Percentiles rank a stretch among this genome's conserved stretches.
These are phyloP conservation scores for Probaryconus sp. DNA, from an alignment of 1,140 invertebrate species.

Conservation along the genomic window DNA sequence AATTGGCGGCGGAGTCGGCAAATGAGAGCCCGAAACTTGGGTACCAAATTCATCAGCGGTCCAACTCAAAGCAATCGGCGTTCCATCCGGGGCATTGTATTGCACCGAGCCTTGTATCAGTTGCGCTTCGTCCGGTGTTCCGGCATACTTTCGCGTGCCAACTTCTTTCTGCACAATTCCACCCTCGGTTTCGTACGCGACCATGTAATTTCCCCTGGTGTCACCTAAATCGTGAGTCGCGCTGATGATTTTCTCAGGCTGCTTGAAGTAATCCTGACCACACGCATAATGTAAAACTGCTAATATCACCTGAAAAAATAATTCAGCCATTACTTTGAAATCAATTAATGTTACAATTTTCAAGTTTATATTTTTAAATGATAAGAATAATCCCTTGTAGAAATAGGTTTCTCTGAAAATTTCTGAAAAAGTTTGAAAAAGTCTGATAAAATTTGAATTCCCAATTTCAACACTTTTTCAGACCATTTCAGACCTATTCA, in stretches of 20 bases:
- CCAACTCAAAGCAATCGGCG: constrained; percentile 76
- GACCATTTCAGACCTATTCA: too few species aligned
- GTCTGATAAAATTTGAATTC: too few species aligned
- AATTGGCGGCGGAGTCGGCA: constrained; percentile 86
- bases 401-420: too few species aligned
- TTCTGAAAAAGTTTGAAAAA: too few species aligned
- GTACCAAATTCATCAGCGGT: constrained; percentile 79
- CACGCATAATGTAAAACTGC: constrained; percentile 14
- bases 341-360: background rate
- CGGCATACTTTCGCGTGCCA: constrained; percentile 76
- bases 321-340: too few species aligned
- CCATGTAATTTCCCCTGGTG: constrained; percentile 71
- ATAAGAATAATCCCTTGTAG: too few species aligned
- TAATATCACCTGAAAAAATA: constrained; percentile 41
- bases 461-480: too few species aligned
- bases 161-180: constrained; percentile 77
- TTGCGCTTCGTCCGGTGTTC: constrained; percentile 75
- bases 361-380: too few species aligned
- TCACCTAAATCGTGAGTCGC: constrained; percentile 71
- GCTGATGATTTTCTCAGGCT: constrained; percentile 73
- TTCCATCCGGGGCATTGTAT: constrained; percentile 80
- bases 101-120: constrained; percentile 79
- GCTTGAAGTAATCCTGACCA: constrained; percentile 70
- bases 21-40: constrained; percentile 81
- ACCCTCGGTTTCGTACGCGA: constrained; percentile 77